These are phyloP conservation scores for Plecotus auritus DNA, from an alignment of 2,113 vertebrate genomes.

Conservation along the genomic window DNA sequence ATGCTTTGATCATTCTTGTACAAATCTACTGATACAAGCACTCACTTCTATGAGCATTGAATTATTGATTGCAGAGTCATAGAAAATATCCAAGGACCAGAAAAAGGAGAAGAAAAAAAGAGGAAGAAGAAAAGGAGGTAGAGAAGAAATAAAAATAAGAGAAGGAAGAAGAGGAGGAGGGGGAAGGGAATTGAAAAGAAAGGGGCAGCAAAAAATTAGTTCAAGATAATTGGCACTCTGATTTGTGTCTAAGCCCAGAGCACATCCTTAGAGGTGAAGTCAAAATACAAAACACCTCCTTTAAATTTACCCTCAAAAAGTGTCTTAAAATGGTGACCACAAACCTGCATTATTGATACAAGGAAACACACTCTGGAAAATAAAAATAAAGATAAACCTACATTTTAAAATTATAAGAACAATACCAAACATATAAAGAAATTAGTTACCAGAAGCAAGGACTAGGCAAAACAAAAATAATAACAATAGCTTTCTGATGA, in stretches of 20 bases:
- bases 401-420: not conserved
- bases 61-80: not conserved
- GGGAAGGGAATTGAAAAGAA: not conserved
- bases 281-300: not conserved
- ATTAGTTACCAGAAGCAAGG: not conserved
- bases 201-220: not conserved
- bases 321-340: accelerated
- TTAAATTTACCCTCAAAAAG: not conserved
- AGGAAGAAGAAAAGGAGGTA: not conserved
- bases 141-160: not conserved
- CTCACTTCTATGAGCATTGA: not conserved
- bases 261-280: not conserved
- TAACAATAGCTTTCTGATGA: not conserved
- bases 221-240: not conserved
- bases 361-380: not conserved
- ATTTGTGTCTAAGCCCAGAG: not conserved
- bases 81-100: not conserved
- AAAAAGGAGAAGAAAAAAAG: not conserved
- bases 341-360: not conserved
- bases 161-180: not conserved
- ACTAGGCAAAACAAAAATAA: not conserved
- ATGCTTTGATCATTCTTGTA: not conserved
- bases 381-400: not conserved
- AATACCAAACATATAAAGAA: not conserved
- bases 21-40: not conserved